Percentiles rank a stretch among this genome's conserved stretches.
These are phyloP conservation scores for Nephrotoma appendiculata DNA, from an alignment of 2,888 invertebrate genomes.

Conservation along the genomic window DNA sequence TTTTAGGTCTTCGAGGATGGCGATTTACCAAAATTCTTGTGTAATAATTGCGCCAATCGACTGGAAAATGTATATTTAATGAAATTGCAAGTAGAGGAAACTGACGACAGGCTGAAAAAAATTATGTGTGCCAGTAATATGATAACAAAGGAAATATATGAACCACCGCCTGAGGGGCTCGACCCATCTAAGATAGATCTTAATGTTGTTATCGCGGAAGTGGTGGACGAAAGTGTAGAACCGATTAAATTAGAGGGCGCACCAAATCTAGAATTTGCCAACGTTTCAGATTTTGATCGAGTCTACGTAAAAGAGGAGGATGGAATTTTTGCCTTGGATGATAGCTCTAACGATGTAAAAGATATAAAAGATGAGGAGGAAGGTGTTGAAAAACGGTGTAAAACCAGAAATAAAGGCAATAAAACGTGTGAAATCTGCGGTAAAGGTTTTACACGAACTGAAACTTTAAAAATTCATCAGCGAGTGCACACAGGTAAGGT, in stretches of 20 bases:
- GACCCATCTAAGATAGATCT: neutral
- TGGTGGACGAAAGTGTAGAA: neutral
- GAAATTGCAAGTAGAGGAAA: neutral
- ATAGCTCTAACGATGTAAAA: neutral
- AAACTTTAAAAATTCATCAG: neutral
- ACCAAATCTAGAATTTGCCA: neutral
- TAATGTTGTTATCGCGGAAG: neutral
- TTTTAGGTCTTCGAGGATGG: neutral
- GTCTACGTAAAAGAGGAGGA: neutral
- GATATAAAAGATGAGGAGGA: neutral
- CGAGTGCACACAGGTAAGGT: neutral
- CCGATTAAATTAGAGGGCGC: neutral
- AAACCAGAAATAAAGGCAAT: neutral
- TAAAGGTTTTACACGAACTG: neutral
- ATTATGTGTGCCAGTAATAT: neutral
- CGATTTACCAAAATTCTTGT: neutral
- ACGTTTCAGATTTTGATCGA: neutral
- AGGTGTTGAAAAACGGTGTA: neutral
- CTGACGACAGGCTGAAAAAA: neutral
- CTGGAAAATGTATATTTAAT: neutral
- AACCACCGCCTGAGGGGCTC: neutral
- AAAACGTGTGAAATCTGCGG: neutral
- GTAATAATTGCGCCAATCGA: neutral
- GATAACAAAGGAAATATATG: neutral
- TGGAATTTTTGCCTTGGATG: neutral